phyloP scores from a whole-genome alignment of 2,797 vertebrate species.

The Paratrypauchen microcephalus region DNA sequence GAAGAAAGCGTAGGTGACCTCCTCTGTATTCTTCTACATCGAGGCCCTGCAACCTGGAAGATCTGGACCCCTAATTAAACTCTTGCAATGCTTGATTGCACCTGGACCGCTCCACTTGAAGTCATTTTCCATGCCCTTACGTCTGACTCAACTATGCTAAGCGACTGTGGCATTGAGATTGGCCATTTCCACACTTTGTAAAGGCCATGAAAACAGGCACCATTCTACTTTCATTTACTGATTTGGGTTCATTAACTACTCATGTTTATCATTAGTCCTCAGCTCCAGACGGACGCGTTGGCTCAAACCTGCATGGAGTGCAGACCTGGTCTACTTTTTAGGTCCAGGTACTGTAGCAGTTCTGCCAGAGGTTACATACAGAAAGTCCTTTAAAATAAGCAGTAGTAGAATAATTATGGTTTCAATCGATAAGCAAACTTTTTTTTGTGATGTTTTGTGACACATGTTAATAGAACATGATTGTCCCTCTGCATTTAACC shows the following conservation, averaged over 20 bases:
- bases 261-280: slow-evolving; percentile 1
- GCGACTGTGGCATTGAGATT: slow-evolving; percentile 46
- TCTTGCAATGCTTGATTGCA: slow-evolving; percentile 15
- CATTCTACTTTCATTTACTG: neutral
- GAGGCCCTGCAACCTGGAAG: slow-evolving; percentile 33
- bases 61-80: slow-evolving; percentile 26
- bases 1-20: slow-evolving; percentile 19
- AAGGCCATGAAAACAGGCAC: neutral
- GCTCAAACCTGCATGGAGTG: neutral
- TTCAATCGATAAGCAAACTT: no score
- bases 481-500: no score
- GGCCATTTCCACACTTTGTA: slow-evolving; percentile 8
- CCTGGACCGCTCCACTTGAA: slow-evolving; percentile 50
- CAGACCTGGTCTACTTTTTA: neutral
- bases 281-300: neutral
- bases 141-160: slow-evolving; percentile 51
- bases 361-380: no score
- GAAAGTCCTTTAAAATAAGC: no score
- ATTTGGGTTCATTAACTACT: neutral
- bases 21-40: slow-evolving; percentile 28
- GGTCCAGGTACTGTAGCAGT: neutral
- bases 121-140: slow-evolving; percentile 63
- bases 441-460: no score
- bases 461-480: no score
- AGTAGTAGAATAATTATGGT: no score